phyloP scores from a whole-genome alignment of 2,113 vertebrate species.

The Miniopterus natalensis region DNA sequence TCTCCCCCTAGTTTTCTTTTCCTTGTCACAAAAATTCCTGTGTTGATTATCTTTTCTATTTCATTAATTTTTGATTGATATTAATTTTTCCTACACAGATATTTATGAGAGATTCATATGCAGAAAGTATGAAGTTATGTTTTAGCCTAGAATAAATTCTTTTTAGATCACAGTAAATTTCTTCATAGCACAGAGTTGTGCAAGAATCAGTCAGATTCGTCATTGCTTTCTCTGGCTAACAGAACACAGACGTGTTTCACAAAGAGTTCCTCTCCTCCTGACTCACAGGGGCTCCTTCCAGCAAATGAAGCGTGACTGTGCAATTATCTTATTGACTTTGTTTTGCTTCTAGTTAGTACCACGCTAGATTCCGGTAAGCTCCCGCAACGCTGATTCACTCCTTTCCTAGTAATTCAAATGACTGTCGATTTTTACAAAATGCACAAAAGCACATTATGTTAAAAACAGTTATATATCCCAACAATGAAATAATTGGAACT shows the following conservation, averaged over 20 bases:
- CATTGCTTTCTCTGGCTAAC: not conserved
- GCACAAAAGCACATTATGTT: not conserved
- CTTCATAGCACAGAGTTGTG: not conserved
- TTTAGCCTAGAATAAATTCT: not conserved
- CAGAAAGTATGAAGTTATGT: not conserved
- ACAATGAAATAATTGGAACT: not conserved
- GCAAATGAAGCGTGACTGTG: not conserved
- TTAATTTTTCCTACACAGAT: not conserved
- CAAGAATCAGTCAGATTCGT: not conserved
- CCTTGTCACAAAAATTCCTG: not conserved
- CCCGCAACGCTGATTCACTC: not conserved
- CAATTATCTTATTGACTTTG: not conserved
- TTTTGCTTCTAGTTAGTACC: not conserved
- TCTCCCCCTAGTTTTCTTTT: not conserved
- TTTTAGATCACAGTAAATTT: not conserved
- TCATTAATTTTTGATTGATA: not conserved
- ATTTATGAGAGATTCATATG: not conserved
- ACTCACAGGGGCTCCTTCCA: not conserved
- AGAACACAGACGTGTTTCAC: not conserved
- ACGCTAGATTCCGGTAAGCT: not conserved
- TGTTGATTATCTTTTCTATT: not conserved
- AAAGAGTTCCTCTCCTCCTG: not conserved
- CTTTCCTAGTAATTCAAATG: not conserved
- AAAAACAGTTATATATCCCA: not conserved
- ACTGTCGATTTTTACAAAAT: not conserved